phyloP scores from a whole-genome alignment of 2,797 vertebrate species.

The Eospalax fontanierii region DNA sequence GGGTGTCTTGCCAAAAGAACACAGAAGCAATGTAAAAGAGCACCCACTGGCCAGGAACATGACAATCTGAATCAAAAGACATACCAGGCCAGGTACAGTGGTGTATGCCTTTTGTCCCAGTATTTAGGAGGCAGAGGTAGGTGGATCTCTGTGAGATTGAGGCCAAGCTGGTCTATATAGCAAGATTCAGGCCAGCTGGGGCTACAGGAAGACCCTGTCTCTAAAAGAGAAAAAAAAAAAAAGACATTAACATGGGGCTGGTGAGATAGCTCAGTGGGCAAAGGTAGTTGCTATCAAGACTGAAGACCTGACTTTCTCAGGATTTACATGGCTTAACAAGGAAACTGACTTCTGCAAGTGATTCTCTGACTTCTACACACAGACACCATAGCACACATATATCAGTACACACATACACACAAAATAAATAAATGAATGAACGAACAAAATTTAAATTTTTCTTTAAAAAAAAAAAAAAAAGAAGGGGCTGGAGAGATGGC shows the following conservation, averaged over 20 bases:
- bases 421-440: too few species aligned
- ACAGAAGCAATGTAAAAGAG: slow-evolving; percentile 27
- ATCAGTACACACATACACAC: neutral
- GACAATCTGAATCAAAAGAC: neutral
- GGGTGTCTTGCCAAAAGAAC: neutral
- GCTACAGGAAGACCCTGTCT: too few species aligned
- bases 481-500: neutral
- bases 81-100: neutral
- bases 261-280: neutral
- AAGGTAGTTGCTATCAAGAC: neutral
- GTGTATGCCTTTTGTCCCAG: too few species aligned
- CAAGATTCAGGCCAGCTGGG: too few species aligned
- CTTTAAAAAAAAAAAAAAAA: neutral
- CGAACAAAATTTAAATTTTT: neutral
- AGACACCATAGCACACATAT: neutral
- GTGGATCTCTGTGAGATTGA: too few species aligned
- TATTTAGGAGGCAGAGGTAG: too few species aligned
- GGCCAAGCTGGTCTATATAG: too few species aligned
- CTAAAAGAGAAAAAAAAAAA: neutral
- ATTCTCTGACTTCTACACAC: neutral
- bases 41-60: neutral
- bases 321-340: neutral
- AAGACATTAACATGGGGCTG: neutral
- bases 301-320: neutral
- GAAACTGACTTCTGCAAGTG: neutral